Conservation (phyloP, 2,888 invertebrate species). For the Drosophila falleni region DNA sequence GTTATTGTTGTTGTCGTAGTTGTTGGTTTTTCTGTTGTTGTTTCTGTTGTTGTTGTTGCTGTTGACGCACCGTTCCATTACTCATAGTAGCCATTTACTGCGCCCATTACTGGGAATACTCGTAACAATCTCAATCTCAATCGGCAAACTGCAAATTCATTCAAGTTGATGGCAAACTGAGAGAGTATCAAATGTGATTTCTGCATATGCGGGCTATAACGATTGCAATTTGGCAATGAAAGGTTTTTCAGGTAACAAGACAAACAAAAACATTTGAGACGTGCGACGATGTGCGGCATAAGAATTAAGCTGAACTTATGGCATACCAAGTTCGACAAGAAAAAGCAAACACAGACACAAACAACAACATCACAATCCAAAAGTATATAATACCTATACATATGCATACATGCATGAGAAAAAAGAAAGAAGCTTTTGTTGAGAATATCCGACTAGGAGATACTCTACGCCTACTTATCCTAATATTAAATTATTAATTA, state of each 20-base stretch:
- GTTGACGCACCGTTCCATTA: conserved; percentile 55
- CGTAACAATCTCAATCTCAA: conserved; percentile 27
- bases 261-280: conserved; percentile 49
- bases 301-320: conserved; percentile 67
- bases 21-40: conserved; percentile 13
- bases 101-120: conserved; percentile 19
- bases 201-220: conserved; percentile 57
- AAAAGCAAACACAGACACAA: conserved; percentile 56
- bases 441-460: not conserved
- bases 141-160: conserved; percentile 58
- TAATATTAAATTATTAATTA: not conserved
- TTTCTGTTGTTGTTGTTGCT: conserved; percentile 15
- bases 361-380: conserved; percentile 25
- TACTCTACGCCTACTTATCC: not conserved
- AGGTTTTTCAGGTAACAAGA: conserved; percentile 26
- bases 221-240: conserved; percentile 60
- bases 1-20: conserved; percentile 28
- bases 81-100: conserved; percentile 45
- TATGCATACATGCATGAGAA: conserved; percentile 8
- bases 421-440: not conserved
- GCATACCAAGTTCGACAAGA: conserved; percentile 50
- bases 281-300: conserved; percentile 61
- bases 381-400: conserved; percentile 38
- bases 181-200: conserved; percentile 51
- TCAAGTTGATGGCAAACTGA: conserved; percentile 51